These are phyloP conservation scores for Podocnemis expansa DNA, from an alignment of 2,113 vertebrate genomes.

Conservation along the genomic window DNA sequence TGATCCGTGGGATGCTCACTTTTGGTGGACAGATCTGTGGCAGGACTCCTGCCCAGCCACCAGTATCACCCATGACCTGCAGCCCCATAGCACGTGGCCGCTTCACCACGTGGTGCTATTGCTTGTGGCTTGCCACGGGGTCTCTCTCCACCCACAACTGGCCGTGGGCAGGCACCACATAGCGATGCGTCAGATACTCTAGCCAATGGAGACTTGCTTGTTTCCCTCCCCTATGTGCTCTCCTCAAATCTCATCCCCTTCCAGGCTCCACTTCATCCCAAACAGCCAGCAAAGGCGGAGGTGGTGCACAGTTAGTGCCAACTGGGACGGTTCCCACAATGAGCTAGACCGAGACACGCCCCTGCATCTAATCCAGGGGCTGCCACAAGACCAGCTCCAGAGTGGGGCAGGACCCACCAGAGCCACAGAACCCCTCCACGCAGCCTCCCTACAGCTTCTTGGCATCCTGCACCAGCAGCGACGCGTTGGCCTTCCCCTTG, in stretches of 20 bases:
- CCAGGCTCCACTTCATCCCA: too few relatives aligned
- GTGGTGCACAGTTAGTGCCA: slow-evolving; percentile 55
- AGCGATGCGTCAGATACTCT: too few relatives aligned
- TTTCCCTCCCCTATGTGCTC: too few relatives aligned
- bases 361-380: background rate
- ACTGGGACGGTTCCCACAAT: background rate
- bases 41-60: too few relatives aligned
- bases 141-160: background rate
- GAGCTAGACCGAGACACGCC: background rate
- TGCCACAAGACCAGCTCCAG: background rate
- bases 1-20: too few relatives aligned
- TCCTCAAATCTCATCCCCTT: background rate
- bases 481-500: background rate
- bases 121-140: background rate
- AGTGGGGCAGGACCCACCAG: too few relatives aligned
- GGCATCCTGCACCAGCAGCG: background rate
- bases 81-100: too few relatives aligned
- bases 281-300: background rate
- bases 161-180: too few relatives aligned
- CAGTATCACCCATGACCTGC: background rate
- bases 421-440: background rate
- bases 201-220: too few relatives aligned
- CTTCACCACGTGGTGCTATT: background rate
- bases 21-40: too few relatives aligned
- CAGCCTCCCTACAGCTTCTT: background rate